phyloP scores from a whole-genome alignment of 92 coral and sea anemone genomes.

The Montipora capitata region DNA sequence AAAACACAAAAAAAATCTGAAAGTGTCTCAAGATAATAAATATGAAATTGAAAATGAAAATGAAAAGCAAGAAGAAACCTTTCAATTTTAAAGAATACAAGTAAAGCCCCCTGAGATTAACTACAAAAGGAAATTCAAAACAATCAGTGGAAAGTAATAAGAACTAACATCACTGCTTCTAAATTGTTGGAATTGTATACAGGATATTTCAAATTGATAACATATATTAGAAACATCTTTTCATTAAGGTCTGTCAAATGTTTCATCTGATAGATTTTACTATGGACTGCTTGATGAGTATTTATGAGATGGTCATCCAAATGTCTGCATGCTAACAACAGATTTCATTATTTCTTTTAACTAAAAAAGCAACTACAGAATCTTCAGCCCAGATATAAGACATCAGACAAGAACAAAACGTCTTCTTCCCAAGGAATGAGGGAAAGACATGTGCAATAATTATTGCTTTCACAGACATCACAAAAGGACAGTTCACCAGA shows the following conservation, averaged over 20 bases:
- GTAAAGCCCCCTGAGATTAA: neutral
- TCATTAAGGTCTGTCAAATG: slow-evolving; percentile 23
- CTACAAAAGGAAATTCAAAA: slow-evolving; percentile 15
- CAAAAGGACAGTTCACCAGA: neutral
- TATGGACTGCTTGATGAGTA: too few relatives aligned
- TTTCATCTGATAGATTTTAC: neutral
- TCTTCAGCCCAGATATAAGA: too few relatives aligned
- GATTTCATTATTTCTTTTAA: too few relatives aligned
- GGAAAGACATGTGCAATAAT: neutral
- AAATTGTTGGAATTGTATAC: too few relatives aligned
- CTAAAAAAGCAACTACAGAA: too few relatives aligned
- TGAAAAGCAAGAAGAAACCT: slow-evolving; percentile 2
- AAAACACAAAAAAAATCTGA: neutral
- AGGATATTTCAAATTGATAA: too few relatives aligned
- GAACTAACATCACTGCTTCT: too few relatives aligned
- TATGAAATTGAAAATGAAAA: neutral
- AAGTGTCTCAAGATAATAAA: neutral
- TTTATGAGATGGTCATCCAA: too few relatives aligned
- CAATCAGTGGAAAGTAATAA: neutral
- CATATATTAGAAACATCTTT: neutral
- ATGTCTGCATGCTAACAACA: too few relatives aligned
- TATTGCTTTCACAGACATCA: neutral
- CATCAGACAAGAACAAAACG: too few relatives aligned
- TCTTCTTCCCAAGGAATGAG: neutral
- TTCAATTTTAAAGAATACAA: slow-evolving; percentile 5